Base-by-base conservation (phyloP, 2,888 invertebrate genomes). In the Torymus texanus region DNA sequence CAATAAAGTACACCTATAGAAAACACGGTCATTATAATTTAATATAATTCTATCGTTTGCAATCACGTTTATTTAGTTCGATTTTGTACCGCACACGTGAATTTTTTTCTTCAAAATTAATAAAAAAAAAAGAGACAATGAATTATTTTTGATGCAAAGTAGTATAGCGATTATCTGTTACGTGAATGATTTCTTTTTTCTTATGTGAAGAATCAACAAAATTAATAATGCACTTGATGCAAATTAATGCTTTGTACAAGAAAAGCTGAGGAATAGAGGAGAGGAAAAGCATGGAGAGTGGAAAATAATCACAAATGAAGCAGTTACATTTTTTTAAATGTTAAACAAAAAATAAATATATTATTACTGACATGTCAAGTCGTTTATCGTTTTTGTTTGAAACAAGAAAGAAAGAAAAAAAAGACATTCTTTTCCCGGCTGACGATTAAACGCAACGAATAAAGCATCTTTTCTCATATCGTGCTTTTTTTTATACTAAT, bases 301-400 rank as follows among this genome's bases (percentile, higher is more conserved):
- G 41, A 24, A 53, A 78, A 80, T 77, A 75, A 75, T 68, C 50
- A 76, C 50, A 78, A 78, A 68, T 51, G 13, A 73, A 79, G 70
- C 72, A 16, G 68, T 70, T n/a, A 66, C 14, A 63, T 50, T 67
- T 65, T 65, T 70, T 72, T 70, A 56, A 77, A 73, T 76, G 71
- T 73, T 79, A 76, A 80, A 82, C 79, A 78, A 82, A 82, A 78
- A 82, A 78, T 80, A 75, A 78, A 80, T 80, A 76, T 82, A 79
- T 81, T 81, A 67, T 80, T 79, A 80, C 73, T 80, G 80, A 80
- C 82, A 82, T 82, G 72, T 82, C 73, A 78, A 75, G 68, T 78
- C 63, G 53, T 72, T 77, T 78, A 72, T 74, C 66, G 58, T 74
- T 80, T 55, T 75, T 61, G 50, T 29, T 29, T 41, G 21, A 75